A percentile compares a stretch with the other conserved stretches of the same genome.
phyloP scores from a whole-genome alignment of 2,888 invertebrate species.

The Formica aserva region DNA sequence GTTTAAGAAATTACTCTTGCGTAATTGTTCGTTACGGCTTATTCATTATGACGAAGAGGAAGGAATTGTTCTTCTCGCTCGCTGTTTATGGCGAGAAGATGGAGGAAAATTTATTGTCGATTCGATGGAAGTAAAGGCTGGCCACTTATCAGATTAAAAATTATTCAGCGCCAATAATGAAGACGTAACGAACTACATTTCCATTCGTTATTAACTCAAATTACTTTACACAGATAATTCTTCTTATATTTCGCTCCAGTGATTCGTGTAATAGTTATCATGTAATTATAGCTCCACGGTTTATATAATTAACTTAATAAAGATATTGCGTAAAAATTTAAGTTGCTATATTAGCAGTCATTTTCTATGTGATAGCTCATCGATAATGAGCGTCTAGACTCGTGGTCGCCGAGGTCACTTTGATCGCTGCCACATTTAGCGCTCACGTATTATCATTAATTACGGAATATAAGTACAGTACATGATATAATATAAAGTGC shows the following conservation, averaged over 20 bases:
- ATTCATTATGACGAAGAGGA: constrained; percentile 56
- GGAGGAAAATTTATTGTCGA: constrained; percentile 41
- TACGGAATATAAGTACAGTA: constrained; percentile 21
- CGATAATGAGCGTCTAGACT: constrained; percentile 56
- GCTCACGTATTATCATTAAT: constrained; percentile 41
- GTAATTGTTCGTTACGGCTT: constrained; percentile 64
- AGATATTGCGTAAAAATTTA: constrained; percentile 25
- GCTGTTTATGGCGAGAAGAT: constrained; percentile 39
- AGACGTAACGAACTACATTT: constrained; percentile 39
- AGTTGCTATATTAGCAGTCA: constrained; percentile 19
- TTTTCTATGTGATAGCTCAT: constrained; percentile 16
- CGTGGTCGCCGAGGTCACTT: constrained; percentile 50
- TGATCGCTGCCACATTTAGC: constrained; percentile 48
- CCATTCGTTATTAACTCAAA: constrained; percentile 35
- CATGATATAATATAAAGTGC: neutral
- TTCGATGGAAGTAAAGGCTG: constrained; percentile 18
- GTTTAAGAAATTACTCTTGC: constrained; percentile 68
- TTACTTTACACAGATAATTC: constrained; percentile 6
- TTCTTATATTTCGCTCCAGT: neutral
- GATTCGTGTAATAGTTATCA: constrained; percentile 21
- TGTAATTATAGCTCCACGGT: neutral
- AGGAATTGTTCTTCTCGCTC: constrained; percentile 35
- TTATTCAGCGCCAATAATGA: constrained; percentile 31
- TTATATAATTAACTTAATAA: constrained; percentile 8
- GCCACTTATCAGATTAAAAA: constrained; percentile 42